phyloP scores from a whole-genome alignment of 2,797 vertebrate genomes.

The Melanotaenia maccullochi region DNA sequence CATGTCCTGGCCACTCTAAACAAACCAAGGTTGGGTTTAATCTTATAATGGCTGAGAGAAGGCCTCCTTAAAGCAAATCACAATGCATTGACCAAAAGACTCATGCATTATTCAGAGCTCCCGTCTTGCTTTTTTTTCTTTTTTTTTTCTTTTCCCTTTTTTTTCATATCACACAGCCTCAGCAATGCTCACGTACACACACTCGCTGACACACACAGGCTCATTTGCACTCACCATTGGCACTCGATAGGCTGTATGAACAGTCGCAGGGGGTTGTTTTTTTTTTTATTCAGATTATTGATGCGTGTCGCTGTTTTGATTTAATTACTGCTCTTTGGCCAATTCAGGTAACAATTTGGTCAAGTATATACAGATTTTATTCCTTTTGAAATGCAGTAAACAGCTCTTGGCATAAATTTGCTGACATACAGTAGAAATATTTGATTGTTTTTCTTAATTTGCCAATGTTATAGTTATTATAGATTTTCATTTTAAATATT shows the following conservation, averaged over 20 bases:
- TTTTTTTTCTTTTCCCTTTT: not conserved
- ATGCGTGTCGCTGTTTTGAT: conserved; percentile 52
- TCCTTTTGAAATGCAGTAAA: conserved; percentile 6
- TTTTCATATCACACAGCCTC: conserved; percentile 79
- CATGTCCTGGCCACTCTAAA: conserved; percentile 74
- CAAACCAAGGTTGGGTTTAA: conserved; percentile 84
- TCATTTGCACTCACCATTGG: conserved; percentile 45
- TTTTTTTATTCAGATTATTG: conserved; percentile 56
- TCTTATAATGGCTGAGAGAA: conserved; percentile 84
- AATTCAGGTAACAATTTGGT: conserved; percentile 39
- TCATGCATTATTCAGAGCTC: conserved; percentile 85
- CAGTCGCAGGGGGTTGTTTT: conserved; percentile 47
- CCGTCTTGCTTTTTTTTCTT: conserved; percentile 15
- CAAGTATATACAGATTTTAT: conserved; percentile 15
- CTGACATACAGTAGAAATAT: not conserved
- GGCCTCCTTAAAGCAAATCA: conserved; percentile 84
- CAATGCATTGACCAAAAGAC: conserved; percentile 83
- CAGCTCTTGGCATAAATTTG: conserved; percentile 4
- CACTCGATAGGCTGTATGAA: conserved; percentile 26
- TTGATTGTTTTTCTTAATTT: conserved; percentile 4
- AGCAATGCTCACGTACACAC: conserved; percentile 38
- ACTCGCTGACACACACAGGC: conserved; percentile 38
- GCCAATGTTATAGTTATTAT: conserved; percentile 5
- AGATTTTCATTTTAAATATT: conserved; percentile 16
- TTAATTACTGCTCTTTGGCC: conserved; percentile 54